A percentile compares a stretch with the other conserved stretches of the same genome.
phyloP scores from a whole-genome alignment of 2,113 vertebrate genomes.

The Eulemur rufifrons region DNA sequence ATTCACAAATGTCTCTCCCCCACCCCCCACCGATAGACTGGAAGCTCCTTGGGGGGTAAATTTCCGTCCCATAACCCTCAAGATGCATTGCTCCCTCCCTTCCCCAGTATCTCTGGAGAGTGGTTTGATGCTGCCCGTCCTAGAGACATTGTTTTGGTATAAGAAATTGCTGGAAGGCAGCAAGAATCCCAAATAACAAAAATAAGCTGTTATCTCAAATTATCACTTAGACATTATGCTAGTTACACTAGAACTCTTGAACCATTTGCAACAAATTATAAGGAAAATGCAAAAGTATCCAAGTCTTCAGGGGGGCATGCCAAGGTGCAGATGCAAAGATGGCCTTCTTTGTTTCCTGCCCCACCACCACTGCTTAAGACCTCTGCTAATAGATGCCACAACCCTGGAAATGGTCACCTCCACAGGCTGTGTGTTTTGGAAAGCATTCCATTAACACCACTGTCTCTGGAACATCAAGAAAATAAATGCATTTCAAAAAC shows the following conservation, averaged over 20 bases:
- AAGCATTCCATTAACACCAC: not conserved
- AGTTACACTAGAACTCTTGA: not conserved
- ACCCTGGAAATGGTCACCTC: not conserved
- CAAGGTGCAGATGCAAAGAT: not conserved
- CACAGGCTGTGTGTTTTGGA: not conserved
- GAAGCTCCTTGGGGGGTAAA: not conserved
- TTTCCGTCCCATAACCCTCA: constrained; percentile 25
- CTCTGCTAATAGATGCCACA: not conserved
- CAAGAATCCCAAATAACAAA: constrained; percentile 15
- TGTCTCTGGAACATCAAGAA: constrained; percentile 25
- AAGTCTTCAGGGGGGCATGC: not conserved
- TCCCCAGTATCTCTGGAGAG: not conserved
- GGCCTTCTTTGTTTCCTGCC: not conserved
- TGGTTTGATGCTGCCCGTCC: constrained; percentile 5
- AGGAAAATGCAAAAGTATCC: constrained; percentile 26
- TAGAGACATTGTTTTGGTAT: constrained; percentile 36
- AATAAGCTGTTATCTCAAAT: constrained; percentile 47
- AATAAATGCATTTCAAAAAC: constrained; percentile 62
- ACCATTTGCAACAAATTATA: not conserved
- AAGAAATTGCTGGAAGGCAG: constrained; percentile 60
- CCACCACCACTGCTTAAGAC: not conserved
- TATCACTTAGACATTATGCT: constrained; percentile 25
- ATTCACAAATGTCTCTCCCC: constrained; percentile 3
- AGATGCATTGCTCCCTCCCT: not conserved
- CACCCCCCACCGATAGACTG: not conserved